Evolutionary conservation across 2,113 vertebrate genomes (phyloP).

Genomic region (Eublepharis macularius): DNA sequence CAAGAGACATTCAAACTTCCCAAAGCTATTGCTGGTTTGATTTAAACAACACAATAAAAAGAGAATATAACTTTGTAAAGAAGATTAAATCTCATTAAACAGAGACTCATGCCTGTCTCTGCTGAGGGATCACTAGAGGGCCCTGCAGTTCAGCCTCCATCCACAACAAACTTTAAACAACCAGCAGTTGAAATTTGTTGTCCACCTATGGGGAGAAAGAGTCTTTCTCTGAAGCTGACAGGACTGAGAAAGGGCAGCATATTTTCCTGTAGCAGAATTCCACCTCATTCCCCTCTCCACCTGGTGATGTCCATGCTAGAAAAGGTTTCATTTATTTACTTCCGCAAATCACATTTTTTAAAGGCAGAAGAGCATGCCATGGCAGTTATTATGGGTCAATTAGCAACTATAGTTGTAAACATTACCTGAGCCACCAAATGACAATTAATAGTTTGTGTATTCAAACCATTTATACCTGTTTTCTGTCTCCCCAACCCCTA

Average conservation of each 20-base stretch:
- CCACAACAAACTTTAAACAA: too few species aligned
- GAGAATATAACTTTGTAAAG: neutral
- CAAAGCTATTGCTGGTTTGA: neutral
- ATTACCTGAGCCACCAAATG: too few species aligned
- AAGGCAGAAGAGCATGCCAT: too few species aligned
- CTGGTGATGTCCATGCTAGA: neutral
- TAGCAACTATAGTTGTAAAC: neutral
- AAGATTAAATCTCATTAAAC: neutral
- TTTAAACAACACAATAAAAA: neutral
- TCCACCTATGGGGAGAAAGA: too few species aligned
- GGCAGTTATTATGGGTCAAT: neutral
- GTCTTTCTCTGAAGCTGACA: too few species aligned
- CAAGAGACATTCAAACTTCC: neutral
- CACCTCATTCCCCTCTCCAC: neutral
- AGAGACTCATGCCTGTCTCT: neutral
- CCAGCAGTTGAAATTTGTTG: too few species aligned
- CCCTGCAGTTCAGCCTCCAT: neutral
- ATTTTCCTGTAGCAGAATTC: neutral
- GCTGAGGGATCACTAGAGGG: neutral
- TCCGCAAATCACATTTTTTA: neutral
- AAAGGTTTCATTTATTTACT: too few species aligned
- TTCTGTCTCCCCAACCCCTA: too few species aligned
- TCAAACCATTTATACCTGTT: neutral
- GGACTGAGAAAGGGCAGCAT: neutral
- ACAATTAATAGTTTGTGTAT: neutral